phyloP scores from a whole-genome alignment of 2,888 invertebrate species.

The Cantharis rufa region DNA sequence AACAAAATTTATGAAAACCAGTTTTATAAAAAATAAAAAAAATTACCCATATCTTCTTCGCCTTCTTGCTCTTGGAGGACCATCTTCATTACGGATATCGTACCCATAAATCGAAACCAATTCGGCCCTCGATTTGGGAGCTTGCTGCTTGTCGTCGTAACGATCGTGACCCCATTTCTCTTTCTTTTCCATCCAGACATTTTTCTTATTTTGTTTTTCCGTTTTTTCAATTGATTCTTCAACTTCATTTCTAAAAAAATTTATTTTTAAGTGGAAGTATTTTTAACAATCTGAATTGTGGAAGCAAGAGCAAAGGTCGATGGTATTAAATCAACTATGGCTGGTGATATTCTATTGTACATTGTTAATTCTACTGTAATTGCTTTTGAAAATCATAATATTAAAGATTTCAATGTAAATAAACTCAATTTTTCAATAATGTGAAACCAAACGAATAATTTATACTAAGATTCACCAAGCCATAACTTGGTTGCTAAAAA shows the following conservation, averaged over 20 bases:
- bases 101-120: conserved; percentile 87
- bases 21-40: not conserved
- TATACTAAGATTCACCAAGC: too few relatives aligned
- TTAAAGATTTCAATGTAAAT: too few relatives aligned
- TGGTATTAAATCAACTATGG: too few relatives aligned
- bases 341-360: too few relatives aligned
- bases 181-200: conserved; percentile 55
- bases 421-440: too few relatives aligned
- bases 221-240: conserved; percentile 42
- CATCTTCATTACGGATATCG: conserved; percentile 91
- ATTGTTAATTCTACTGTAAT: too few relatives aligned
- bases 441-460: too few relatives aligned
- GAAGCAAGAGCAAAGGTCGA: too few relatives aligned
- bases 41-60: conserved; percentile 82
- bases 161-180: conserved; percentile 64
- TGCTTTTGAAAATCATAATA: too few relatives aligned
- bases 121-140: conserved; percentile 85
- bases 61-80: conserved; percentile 84
- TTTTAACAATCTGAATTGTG: not conserved
- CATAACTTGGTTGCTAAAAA: too few relatives aligned
- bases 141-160: conserved; percentile 79
- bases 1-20: not conserved
- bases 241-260: conserved; percentile 28
- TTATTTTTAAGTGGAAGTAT: too few relatives aligned
- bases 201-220: conserved; percentile 53